Base-by-base conservation (phyloP, 2,888 invertebrate species). In the Antheraea assamensis region DNA sequence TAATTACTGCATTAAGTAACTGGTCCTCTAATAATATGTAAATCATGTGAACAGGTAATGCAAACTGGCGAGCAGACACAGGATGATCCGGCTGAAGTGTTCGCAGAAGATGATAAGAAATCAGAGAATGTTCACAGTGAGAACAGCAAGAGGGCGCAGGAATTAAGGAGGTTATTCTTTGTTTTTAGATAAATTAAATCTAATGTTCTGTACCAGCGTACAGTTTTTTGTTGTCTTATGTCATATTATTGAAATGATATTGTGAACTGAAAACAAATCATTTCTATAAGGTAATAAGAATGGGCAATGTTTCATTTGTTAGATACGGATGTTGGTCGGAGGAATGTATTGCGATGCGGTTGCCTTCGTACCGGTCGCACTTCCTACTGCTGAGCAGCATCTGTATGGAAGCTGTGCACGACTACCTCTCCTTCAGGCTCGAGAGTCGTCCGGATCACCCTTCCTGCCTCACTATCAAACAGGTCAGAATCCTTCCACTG, bases 371-470 rank as follows among this genome's bases (percentile, higher is more conserved):
- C 92, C 96, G 97, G 80, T 96, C 97, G 55, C 96, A 97, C 76
- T 99, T 98, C 92, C 95, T 99, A 73, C 98, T 98, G 88, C 95
- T 99, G 24, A 96, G 97, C 75, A 96, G 97, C 72, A 96, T 99
- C 72, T 98, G 98, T 35, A 92, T 99, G 84, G 98, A 99, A 90
- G 96, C 98, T n/a, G 97, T 98, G 77, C 98, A 98, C 86, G 98
- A 99, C 90, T 99, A 98, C 92, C 94, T 99, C 68, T 94, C 96
- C 76, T 96, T 99, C 95, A 94, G 98, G 68, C 93, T 98, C 61
- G 98, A 98, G 86, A 97, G 97, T 76, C 96, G 97, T 75, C 98
- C 98, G 0, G 96, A 96, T 31, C 96, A 97, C 72, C 98, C 98
- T 0, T 98, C 98, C 72, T 96, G 97, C 13, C 95, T 98, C 70